Base-by-base conservation (phyloP, 2,888 invertebrate genomes). In the Gryllus longicercus region DNA sequence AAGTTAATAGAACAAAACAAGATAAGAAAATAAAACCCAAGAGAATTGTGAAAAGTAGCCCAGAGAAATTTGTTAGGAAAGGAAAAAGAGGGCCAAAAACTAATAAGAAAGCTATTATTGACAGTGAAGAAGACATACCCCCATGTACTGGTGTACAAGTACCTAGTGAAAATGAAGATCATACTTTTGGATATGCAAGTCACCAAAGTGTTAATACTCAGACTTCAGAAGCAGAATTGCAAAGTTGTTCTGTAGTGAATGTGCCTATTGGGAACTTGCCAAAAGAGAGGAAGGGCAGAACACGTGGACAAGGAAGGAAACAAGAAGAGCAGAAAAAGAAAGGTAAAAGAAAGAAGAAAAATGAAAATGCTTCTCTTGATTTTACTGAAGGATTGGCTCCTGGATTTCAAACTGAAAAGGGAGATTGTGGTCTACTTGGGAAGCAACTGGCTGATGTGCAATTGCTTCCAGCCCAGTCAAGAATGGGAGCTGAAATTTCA, bases 301-400 rank as follows among this genome's bases (percentile, higher is more conserved):
- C 83, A 82, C 75, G 84, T 83, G 82, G 82, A 75, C 79, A 79
- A 77, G 79, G 14, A 21, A 74, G 23, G 75, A 63, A 25, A 78
- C 50, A n/a, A 16, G 16, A 14, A 49, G 87, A 86, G 82, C 87
- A 87, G 2, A 87, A 87, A 82, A 84, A 87, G 81, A 84, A 86
- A 80, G 87, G 87, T 50, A 86, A 87, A 25, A 87, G 86, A 80
- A 79, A 21, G 74, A 81, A 49, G 79, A 78, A 80, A 82, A 51
- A 75, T 51, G 10, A 81, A 81, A 51, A 79, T 80, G 49, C 74
- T 82, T 18, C 79, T 38, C 5, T 18, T 63, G 63, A 63, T 63
- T 63, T 63, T 63, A 63, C n/a, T 4, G 63, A 63, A 63, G 38
- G 38, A 38, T 8, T 38, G 38, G 38, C 38, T 38, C n/a, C 63